Base-by-base conservation (phyloP, 2,113 vertebrate genomes). In the Tricholaema leucomelas region DNA sequence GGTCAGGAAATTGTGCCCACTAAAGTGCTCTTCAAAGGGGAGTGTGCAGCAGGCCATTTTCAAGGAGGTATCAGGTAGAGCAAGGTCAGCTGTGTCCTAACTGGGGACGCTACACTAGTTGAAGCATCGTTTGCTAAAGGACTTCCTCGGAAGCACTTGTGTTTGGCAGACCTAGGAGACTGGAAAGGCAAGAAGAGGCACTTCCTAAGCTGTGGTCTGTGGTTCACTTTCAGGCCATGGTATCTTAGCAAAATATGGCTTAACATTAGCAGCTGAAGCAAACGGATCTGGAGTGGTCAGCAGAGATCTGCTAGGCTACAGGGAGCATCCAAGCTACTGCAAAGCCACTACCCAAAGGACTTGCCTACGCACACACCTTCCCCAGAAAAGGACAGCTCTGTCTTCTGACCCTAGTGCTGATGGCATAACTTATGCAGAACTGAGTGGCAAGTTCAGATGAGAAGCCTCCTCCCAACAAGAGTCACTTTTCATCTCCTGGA, bases 401-500 rank as follows among this genome's bases (percentile, higher is more conserved):
- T n/a, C 31, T 79, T 84, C 65, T 46, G 75, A 55, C 13, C 38
- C 60, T 31, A 56, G 40, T 1, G 15, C 55, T 6, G 5, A 65
- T 28, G 63, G 44, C 12, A 1, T 80, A 58, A 60, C 58, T 69
- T 88, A 8, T 75, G 88, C 4, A 0, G 92, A 91, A 80, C 67
- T 89, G 85, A 77, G 90, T 24, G 56, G 46, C 44, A 85, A 93
- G 58, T 20, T 66, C 58, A 80, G 73, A 64, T 59, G 59, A 65
- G 74, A 80, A 71, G 36, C n/a, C 54, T 12, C 31, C 30, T 94
- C 55, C 73, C n/a, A 81, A 21, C 23, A 56, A 91, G 15, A 73
- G 67, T 98, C 93, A 97, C 83, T 97, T 97, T 85, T 97, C 97
- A 5, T 96, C 97, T 21, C 97, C 97, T 2, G 94, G 92, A 10